These are phyloP conservation scores for Eupleurogrammus muticus DNA, from an alignment of 2,797 vertebrate genomes.

Conservation along the genomic window DNA sequence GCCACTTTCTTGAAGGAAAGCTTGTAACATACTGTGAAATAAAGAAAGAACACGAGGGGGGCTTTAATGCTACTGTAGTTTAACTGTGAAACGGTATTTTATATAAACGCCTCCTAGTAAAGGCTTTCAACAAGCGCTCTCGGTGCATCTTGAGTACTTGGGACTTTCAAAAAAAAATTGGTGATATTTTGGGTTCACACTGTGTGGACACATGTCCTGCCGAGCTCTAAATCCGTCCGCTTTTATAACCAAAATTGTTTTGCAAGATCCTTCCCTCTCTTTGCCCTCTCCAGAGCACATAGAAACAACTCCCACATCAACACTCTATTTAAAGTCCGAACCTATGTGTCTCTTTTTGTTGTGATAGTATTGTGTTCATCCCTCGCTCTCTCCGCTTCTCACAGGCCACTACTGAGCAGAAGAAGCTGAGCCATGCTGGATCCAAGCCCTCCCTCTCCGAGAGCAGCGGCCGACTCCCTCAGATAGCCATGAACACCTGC, in stretches of 20 bases:
- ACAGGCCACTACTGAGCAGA: constrained; percentile 85
- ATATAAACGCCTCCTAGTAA: not conserved
- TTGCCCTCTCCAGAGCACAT: constrained; percentile 49
- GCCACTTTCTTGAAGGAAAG: constrained; percentile 41
- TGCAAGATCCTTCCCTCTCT: constrained; percentile 58
- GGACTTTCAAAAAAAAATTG: constrained; percentile 19
- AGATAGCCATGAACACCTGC: constrained; percentile 96
- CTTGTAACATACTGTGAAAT: constrained; percentile 8
- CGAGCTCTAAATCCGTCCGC: constrained; percentile 59
- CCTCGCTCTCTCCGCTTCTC: constrained; percentile 34
- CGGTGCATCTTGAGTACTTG: constrained; percentile 4
- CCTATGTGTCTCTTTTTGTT: constrained; percentile 49
- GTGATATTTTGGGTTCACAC: constrained; percentile 40
- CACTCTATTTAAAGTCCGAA: constrained; percentile 62
- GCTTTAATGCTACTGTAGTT: not conserved
- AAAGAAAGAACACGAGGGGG: not conserved
- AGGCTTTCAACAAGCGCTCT: constrained; percentile 4
- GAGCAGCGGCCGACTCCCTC: constrained; percentile 86
- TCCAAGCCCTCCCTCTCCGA: constrained; percentile 85
- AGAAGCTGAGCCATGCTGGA: constrained; percentile 91
- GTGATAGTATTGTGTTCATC: constrained; percentile 51
- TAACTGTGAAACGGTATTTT: constrained; percentile 5
- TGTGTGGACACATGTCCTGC: constrained; percentile 52
- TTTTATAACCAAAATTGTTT: constrained; percentile 69
- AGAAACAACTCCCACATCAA: constrained; percentile 60